Evolutionary conservation across 2,113 vertebrate species (phyloP), one percentile per base, ranked within the genome.

Genomic region (Cromileptes altivelis): DNA sequence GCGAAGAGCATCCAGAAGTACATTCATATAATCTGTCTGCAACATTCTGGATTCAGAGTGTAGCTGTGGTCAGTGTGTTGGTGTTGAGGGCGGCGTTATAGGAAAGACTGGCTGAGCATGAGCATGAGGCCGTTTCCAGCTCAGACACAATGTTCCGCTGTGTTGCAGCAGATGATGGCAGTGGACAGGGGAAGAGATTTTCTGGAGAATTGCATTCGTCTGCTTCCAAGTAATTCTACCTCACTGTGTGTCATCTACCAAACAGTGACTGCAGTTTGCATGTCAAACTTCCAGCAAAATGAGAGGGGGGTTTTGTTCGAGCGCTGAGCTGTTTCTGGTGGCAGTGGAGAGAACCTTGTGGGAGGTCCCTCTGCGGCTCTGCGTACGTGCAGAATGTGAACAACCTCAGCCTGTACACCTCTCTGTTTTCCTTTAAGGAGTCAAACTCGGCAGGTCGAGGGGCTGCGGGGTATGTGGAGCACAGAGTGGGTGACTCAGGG

Each of bases 341-440:
- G 79, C 63, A 57, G 82, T n/a, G 50, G 50, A 63, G 78, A 63
- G 69, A 88, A 76, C 47, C 53, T 69, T 78, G 89, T 86, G 75
- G 85, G 89, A 90, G 89, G 82, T 93, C 87, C 85, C 80, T 81
- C 68, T 71, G 75, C 33, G 78, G 80, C 61, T 76, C 23, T 79
- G 88, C 47, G 88, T 92, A 94, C 86, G 91, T 94, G 91, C 89
- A 87, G 86, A 88, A 92, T 75, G 74, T 74, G 92, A 92, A 84
- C 75, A 80, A 87, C 37, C 78, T 85, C 73, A 63, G 80, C 74
- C 56, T 78, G 78, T 77, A 70, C 61, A 56, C 85, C 75, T 87
- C 88, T 85, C 78, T 86, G 53, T 92, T 93, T 93, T 92, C 50
- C 74, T 91, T 82, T 83, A 58, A 76, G 86, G 85, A 88, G 87